Base-by-base conservation (phyloP, 1,140 invertebrate species). In the Aphidius gifuensis region DNA sequence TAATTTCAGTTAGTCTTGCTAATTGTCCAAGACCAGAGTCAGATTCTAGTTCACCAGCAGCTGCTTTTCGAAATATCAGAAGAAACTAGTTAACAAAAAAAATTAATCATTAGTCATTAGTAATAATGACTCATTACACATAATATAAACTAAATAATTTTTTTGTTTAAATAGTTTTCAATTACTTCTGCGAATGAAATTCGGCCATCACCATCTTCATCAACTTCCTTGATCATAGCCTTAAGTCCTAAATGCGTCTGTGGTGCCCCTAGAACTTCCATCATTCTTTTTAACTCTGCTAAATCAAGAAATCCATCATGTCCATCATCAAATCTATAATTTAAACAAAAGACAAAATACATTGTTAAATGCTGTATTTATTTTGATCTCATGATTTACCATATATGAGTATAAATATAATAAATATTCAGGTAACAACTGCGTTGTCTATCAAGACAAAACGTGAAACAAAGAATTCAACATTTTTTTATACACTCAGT, bases 221-320 rank as follows among this genome's bases (percentile, higher is more conserved):
- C 94, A 11, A 97, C 91, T 81, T 94, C 92, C 62, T 90, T 86
- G 68, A 98, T 97, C 95, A 98, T 98, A 44, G 87, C 88, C 75
- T 97, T 97, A 6, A 98, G 83, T 0, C 91, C 92, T 5, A 98
- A 80, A 81, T 98, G 95, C 7, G 95, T 98, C 79, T 97, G 95
- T 9, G 94, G 94, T 8, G 91, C 93, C 21, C 91, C 93, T n/a
- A 98, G 80, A 51, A 92, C 91, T 77, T 98, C 95, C 95, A 97
- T 98, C 94, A 97, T 97, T 9, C 88, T 80, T 77, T 98, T 98
- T 49, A 98, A 77, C 76, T 98, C 94, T 48, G 85, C 85, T 48
- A 97, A 78, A 79, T 94, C 92, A 58, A 98, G 84, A 72, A 85
- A 96, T 45, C 93, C 92, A 77, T 97, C 94, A 56, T 85, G 86